phyloP scores from a whole-genome alignment of 1,140 invertebrate genomes.

The Lycorma delicatula region DNA sequence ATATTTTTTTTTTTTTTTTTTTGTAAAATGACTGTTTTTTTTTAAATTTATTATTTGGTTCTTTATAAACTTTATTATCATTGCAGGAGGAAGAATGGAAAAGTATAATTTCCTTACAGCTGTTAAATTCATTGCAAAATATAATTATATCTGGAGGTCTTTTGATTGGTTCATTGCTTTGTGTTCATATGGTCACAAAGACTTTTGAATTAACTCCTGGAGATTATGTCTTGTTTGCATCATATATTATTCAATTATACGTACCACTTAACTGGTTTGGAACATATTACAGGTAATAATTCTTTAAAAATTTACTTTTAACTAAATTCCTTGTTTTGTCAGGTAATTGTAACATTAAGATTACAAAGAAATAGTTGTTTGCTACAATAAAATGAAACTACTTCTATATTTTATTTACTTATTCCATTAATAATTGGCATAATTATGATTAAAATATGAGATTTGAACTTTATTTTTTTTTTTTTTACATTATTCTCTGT shows the following conservation, averaged over 20 bases:
- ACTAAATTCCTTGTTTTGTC: too few species aligned
- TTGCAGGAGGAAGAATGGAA: slow-evolving; percentile 79
- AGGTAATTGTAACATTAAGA: too few species aligned
- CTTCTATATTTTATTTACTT: neutral
- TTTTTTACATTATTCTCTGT: too few species aligned
- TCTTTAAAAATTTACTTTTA: too few species aligned
- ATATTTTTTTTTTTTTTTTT: too few species aligned
- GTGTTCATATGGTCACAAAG: slow-evolving; percentile 70
- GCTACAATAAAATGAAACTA: neutral
- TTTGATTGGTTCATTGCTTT: slow-evolving; percentile 77
- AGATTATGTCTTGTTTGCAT: slow-evolving; percentile 90
- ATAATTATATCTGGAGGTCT: slow-evolving; percentile 80
- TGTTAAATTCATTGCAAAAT: slow-evolving; percentile 85
- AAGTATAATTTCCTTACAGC: slow-evolving; percentile 71
- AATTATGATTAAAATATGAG: neutral
- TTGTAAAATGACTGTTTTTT: too few species aligned
- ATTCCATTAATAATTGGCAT: neutral
- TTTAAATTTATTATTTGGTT: too few species aligned
- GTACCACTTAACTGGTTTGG: slow-evolving; percentile 95
- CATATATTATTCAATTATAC: slow-evolving; percentile 94
- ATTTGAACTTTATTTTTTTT: too few species aligned
- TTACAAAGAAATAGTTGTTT: too few species aligned
- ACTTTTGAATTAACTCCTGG: slow-evolving; percentile 70
- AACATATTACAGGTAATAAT: slow-evolving; percentile 93
- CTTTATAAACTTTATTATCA: too few species aligned